phyloP scores from a whole-genome alignment of 2,888 invertebrate species.

The Amphimallon solstitiale region DNA sequence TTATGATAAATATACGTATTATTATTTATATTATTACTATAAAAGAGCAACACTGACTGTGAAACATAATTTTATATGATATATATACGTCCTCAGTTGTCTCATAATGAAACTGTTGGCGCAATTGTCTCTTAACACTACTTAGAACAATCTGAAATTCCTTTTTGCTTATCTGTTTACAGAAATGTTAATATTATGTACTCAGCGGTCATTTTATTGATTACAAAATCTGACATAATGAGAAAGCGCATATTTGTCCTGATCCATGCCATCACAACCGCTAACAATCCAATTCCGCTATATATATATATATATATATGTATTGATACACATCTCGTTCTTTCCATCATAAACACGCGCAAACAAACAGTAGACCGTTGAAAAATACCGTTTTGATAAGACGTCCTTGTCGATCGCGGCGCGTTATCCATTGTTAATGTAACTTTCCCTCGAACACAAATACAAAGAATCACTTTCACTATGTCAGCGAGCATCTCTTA shows the following conservation, averaged over 20 bases:
- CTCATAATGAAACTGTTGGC: no score
- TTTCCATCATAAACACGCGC: slow-evolving; percentile 2
- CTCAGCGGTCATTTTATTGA: not conserved
- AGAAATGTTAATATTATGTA: not conserved
- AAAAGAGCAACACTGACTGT: no score
- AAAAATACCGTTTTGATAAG: slow-evolving; percentile 21
- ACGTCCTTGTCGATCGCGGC: slow-evolving; percentile 14
- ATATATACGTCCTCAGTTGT: no score
- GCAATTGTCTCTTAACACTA: no score
- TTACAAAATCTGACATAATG: slow-evolving; percentile 21
- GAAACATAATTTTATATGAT: no score
- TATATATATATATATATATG: no score
- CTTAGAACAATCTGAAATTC: no score
- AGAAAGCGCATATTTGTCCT: slow-evolving; percentile 20
- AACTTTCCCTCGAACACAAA: slow-evolving; percentile 23
- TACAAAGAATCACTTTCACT: slow-evolving; percentile 19
- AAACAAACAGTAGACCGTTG: not conserved
- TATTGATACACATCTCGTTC: not conserved
- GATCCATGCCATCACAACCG: not conserved
- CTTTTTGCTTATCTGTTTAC: no score
- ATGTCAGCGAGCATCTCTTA: not conserved
- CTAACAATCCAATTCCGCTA: not conserved
- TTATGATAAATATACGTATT: no score
- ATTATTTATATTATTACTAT: no score
- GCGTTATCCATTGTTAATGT: slow-evolving; percentile 23